These are phyloP conservation scores for Crypturellus undulatus DNA, from an alignment of 2,113 vertebrate species.

Conservation along the genomic window DNA sequence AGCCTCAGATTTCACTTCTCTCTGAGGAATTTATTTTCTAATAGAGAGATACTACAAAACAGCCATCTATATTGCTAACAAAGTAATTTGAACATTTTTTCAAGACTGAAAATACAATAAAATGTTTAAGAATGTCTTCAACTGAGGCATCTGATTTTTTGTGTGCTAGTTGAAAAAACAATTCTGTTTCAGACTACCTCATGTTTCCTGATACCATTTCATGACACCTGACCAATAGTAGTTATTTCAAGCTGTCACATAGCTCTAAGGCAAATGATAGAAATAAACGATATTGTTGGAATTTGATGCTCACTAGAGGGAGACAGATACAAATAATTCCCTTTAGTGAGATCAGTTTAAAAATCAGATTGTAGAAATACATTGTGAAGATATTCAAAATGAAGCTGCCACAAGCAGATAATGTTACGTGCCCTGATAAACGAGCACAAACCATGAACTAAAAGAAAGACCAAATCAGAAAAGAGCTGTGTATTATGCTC, in stretches of 20 bases:
- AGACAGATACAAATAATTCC: conserved; percentile 83
- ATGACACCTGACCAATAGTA: not conserved
- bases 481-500: not conserved
- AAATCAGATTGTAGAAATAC: conserved; percentile 39
- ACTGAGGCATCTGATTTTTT: not conserved
- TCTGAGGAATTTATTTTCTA: not conserved
- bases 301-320: conserved; percentile 81
- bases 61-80: not conserved
- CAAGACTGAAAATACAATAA: not conserved
- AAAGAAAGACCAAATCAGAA: not conserved
- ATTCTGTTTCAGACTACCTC: not conserved
- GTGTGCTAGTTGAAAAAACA: not conserved
- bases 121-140: not conserved
- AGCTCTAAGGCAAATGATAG: not conserved
- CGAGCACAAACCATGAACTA: not conserved
- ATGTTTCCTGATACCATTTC: not conserved
- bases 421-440: not conserved
- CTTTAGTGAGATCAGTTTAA: conserved; percentile 51
- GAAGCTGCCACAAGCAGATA: not conserved
- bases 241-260: not conserved
- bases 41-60: not conserved
- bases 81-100: not conserved
- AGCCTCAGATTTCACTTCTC: not conserved
- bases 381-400: conserved; percentile 15
- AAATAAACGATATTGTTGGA: not conserved